Evolutionary conservation across 2,888 invertebrate species (phyloP), one percentile per base, ranked within the genome.

Genomic region (Apamea anceps): DNA sequence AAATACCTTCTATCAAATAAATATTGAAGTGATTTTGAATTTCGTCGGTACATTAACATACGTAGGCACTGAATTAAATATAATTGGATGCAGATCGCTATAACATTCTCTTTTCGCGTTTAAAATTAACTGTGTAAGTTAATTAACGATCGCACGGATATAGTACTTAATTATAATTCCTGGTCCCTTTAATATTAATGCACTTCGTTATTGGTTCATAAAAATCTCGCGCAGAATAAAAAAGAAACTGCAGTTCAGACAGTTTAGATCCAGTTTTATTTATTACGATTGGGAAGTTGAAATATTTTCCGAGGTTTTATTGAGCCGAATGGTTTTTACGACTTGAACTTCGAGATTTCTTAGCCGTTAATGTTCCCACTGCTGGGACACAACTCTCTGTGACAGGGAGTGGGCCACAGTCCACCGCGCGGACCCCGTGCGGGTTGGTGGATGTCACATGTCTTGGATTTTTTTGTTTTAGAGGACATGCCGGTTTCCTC

Each of bases 141-240:
- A 81, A 79, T 51, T 81, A 81, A 70, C 48, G 57, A 60, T 42
- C 8, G 37, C 25, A 80, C 3, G 45, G n/a, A 65, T 65, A 32
- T 13, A 8, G 18, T 6, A 15, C 25, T 42, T 51, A 10, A 79
- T 62, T 62, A 81, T 71, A 32, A 28, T 28, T 66, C 25, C 21
- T 37, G 48, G 25, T 28, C 2, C 3, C 60, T 37, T 60, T n/a
- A 48, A 71, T 80, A 80, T 78, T 13, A 15, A 28, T 42, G 21
- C 21, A 28, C 21, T 7, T 67, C 32, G 1, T 25, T 13, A n/a
- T 28, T 73, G 7, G 42, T 25, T 60, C 6, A 32, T 28, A 48
- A 28, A 48, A 28, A 28, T 28, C 3, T 13, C 2, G 4, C n/a
- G 32, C 32, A 73, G 37, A n/a, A 13, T 28, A 7, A 65, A 66